A percentile compares a stretch with the other conserved stretches of the same genome.
phyloP scores from a whole-genome alignment of 2,888 invertebrate species.

The Clunio marinus region DNA sequence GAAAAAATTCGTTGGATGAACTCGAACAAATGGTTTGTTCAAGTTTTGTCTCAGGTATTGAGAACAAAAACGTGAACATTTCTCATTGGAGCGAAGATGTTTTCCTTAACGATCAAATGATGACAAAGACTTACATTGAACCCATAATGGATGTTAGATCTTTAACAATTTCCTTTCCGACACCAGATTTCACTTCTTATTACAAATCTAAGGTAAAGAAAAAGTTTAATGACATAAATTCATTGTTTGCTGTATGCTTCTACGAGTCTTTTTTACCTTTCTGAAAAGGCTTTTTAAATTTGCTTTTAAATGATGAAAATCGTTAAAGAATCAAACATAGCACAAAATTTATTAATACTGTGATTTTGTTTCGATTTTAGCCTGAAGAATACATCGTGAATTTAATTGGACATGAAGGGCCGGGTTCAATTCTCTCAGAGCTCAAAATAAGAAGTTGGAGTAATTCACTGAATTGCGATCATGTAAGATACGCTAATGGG shows the following conservation, averaged over 20 bases:
- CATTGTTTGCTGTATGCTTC: too few relatives aligned
- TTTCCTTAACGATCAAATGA: conserved; percentile 64
- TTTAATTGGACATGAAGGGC: conserved; percentile 85
- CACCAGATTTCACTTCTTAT: conserved; percentile 70
- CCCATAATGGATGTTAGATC: conserved; percentile 82
- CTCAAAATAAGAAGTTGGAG: conserved; percentile 82
- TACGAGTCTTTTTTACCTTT: too few relatives aligned
- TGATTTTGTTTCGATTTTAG: conserved; percentile 51
- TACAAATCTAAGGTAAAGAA: conserved; percentile 72
- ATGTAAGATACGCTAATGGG: conserved; percentile 60
- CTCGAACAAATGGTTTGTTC: conserved; percentile 68
- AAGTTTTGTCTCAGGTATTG: conserved; percentile 62
- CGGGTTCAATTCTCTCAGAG: conserved; percentile 79
- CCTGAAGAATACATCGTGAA: conserved; percentile 80
- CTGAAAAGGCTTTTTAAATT: too few relatives aligned
- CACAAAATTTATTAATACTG: too few relatives aligned
- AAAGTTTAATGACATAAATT: neutral
- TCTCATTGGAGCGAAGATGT: conserved; percentile 77
- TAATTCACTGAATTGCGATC: conserved; percentile 54
- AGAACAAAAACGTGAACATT: conserved; percentile 62
- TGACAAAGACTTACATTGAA: conserved; percentile 64
- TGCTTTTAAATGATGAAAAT: too few relatives aligned
- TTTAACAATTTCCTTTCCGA: conserved; percentile 75
- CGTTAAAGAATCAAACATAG: too few relatives aligned
- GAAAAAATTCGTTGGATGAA: conserved; percentile 79